phyloP scores from a whole-genome alignment of 2,888 invertebrate species.

The Andricus curvator region DNA sequence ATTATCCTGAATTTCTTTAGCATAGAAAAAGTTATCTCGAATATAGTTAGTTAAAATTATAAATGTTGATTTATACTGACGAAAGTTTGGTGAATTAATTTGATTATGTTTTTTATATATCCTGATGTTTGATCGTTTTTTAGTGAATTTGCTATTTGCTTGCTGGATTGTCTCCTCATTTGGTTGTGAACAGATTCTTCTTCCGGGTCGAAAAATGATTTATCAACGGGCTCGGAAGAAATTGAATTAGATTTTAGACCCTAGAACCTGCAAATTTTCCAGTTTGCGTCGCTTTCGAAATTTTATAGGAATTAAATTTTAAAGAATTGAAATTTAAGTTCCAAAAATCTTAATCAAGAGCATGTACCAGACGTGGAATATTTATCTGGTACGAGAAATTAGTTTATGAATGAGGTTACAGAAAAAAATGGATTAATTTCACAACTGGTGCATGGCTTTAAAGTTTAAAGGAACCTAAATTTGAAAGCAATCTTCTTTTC shows the following conservation, averaged over 20 bases:
- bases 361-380: too few species aligned
- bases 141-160: background rate
- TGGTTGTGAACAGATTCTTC: constrained; percentile 72
- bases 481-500: too few species aligned
- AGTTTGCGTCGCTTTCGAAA: background rate
- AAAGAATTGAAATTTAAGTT: background rate
- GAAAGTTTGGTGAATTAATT: constrained; percentile 45
- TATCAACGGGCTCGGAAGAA: background rate
- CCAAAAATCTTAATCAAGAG: too few species aligned
- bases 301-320: background rate
- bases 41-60: background rate
- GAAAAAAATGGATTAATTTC: too few species aligned
- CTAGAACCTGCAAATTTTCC: background rate
- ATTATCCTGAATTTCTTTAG: background rate
- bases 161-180: constrained; percentile 70
- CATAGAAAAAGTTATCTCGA: background rate
- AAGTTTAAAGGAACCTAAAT: too few species aligned
- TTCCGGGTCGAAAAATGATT: background rate
- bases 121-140: background rate
- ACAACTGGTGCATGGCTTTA: too few species aligned
- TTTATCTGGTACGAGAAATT: too few species aligned
- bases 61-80: background rate
- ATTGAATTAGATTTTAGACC: background rate
- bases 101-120: background rate
- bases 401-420: too few species aligned